These are phyloP conservation scores for Sepioteuthis lessoniana DNA, from an alignment of 2,888 invertebrate species.

Conservation along the genomic window DNA sequence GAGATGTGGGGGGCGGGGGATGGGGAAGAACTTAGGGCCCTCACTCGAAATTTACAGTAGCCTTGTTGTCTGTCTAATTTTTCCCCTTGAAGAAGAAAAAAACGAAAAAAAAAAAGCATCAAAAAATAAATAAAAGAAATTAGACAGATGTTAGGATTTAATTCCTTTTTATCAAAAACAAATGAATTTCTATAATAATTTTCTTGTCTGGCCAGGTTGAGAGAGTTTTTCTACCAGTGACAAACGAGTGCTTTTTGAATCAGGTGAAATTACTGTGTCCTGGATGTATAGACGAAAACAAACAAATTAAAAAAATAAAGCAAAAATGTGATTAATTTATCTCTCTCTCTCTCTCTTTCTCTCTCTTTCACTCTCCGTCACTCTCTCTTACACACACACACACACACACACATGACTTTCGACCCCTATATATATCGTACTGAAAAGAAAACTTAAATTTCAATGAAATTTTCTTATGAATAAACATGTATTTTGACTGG, in stretches of 20 bases:
- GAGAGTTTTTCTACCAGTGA: not conserved
- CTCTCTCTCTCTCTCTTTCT: too few species aligned
- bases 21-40: not conserved
- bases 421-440: too few species aligned
- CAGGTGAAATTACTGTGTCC: not conserved
- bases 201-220: not conserved
- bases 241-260: not conserved
- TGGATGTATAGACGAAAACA: too few species aligned
- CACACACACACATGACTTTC: too few species aligned
- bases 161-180: not conserved
- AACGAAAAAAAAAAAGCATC: not conserved
- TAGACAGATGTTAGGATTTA: not conserved
- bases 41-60: not conserved
- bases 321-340: too few species aligned
- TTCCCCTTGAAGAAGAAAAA: not conserved
- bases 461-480: too few species aligned
- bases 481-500: too few species aligned
- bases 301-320: too few species aligned
- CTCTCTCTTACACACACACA: too few species aligned
- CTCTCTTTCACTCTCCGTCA: too few species aligned
- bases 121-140: not conserved
- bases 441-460: too few species aligned
- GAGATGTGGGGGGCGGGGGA: not conserved
- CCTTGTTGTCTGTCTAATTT: slow-evolving; percentile 5
- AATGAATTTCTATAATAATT: not conserved